phyloP scores from a whole-genome alignment of 2,888 invertebrate genomes.

The Lasioglossum leucozonium region DNA sequence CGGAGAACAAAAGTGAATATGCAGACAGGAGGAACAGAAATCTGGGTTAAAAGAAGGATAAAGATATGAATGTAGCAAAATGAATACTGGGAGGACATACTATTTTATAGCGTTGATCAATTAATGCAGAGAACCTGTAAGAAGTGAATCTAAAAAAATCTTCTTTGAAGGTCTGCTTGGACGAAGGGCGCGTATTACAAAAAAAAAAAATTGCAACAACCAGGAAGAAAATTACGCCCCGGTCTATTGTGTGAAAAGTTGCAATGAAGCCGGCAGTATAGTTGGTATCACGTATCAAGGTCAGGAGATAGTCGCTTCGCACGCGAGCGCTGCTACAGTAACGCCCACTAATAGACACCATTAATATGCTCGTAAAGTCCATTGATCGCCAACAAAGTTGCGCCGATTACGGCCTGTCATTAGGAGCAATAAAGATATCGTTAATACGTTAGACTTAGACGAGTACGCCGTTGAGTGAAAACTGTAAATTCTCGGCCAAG shows the following conservation, averaged over 20 bases:
- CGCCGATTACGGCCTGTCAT: slow-evolving; percentile 26
- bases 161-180: background rate
- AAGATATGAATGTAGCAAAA: background rate
- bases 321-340: slow-evolving; percentile 3
- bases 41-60: background rate
- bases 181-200: background rate
- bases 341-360: slow-evolving; percentile 29
- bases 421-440: slow-evolving; percentile 43
- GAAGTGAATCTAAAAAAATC: background rate
- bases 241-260: slow-evolving; percentile 2
- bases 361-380: slow-evolving; percentile 49
- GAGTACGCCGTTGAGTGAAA: slow-evolving; percentile 3
- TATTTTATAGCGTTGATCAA: background rate
- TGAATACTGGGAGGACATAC: background rate
- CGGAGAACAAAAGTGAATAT: background rate
- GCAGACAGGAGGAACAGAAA: background rate
- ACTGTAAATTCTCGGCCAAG: background rate
- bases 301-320: slow-evolving; percentile 15
- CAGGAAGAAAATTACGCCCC: background rate
- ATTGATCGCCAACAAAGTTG: slow-evolving; percentile 49
- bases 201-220: background rate
- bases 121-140: background rate
- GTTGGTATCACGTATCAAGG: background rate
- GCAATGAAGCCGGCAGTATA: background rate
- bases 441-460: slow-evolving; percentile 23